A percentile compares a stretch with the other conserved stretches of the same genome.
Evolutionary conservation across 2,888 invertebrate species (phyloP).

Genomic region (Drosophila pseudotalamancana): DNA sequence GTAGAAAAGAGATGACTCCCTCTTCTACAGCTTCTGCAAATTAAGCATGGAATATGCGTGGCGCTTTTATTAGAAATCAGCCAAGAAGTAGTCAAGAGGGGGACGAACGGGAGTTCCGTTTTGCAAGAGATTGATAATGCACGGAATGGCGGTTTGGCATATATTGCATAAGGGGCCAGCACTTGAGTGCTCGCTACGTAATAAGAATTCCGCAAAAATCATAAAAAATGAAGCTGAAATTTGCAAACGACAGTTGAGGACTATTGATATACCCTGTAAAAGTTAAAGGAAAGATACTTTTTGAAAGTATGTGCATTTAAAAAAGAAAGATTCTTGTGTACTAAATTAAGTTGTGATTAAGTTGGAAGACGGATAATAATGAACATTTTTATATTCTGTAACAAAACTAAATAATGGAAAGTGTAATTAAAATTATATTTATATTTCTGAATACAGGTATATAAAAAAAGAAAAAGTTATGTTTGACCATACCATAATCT

Average conservation of each 20-base stretch:
- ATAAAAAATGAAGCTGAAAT: slow-evolving; percentile 9
- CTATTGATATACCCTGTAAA: slow-evolving; percentile 2
- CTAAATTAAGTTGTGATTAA: too few relatives aligned
- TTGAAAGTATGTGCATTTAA: too few relatives aligned
- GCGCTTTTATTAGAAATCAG: slow-evolving; percentile 68
- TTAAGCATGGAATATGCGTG: slow-evolving; percentile 70
- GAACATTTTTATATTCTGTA: too few relatives aligned
- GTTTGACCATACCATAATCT: too few relatives aligned
- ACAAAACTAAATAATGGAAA: too few relatives aligned
- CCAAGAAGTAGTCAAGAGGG: slow-evolving; percentile 13
- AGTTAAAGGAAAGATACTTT: too few relatives aligned
- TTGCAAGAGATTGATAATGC: slow-evolving; percentile 22
- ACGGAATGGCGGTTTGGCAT: slow-evolving; percentile 10
- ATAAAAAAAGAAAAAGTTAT: too few relatives aligned
- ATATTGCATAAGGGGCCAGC: slow-evolving; percentile 26
- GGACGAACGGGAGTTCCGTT: background rate
- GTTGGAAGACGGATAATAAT: too few relatives aligned
- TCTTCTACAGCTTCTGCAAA: slow-evolving; percentile 35
- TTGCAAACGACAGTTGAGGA: slow-evolving; percentile 4
- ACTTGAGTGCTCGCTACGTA: slow-evolving; percentile 28
- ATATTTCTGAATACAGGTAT: too few relatives aligned
- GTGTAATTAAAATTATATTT: too few relatives aligned
- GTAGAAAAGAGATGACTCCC: slow-evolving; percentile 4
- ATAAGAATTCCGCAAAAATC: slow-evolving; percentile 62
- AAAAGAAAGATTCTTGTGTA: too few relatives aligned